Conservation (phyloP, 2,113 vertebrate genomes). For the Leptobrachium ailaonicum region DNA sequence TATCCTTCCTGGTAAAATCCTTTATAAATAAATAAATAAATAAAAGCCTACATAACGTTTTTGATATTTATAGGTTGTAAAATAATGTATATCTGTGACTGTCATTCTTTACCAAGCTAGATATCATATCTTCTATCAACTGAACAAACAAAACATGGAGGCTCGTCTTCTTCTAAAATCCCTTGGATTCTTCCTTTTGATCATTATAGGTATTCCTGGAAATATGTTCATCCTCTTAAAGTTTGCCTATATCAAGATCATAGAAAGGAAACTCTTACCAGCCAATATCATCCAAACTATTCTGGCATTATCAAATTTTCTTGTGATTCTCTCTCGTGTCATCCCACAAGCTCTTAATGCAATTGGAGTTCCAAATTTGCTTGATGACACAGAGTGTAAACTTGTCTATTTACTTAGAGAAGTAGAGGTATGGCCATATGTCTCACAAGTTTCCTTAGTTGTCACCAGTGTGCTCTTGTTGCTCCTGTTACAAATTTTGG, state of each 20-base stretch:
- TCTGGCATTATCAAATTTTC: constrained; percentile 15
- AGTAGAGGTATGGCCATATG: constrained; percentile 40
- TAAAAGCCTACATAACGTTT: no score
- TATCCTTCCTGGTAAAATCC: no score
- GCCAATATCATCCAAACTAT: constrained; percentile 17
- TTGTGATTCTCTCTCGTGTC: constrained; percentile 33
- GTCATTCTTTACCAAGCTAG: no score
- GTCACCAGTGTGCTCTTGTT: constrained; percentile 36
- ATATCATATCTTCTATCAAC: no score
- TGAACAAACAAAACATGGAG: constrained; percentile 1
- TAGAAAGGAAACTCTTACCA: constrained; percentile 21
- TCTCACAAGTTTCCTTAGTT: constrained; percentile 31
- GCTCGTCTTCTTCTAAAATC: constrained; percentile 6
- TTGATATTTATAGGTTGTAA: no score
- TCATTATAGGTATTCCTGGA: constrained; percentile 30
- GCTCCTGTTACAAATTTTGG: constrained; percentile 1
- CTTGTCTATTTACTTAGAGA: constrained; percentile 34
- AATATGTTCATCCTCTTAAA: constrained; percentile 26
- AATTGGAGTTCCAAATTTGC: constrained; percentile 19
- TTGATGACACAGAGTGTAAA: constrained; percentile 36
- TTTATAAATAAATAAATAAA: no score
- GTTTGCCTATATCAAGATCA: constrained; percentile 20
- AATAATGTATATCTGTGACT: no score
- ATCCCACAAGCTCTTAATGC: constrained; percentile 36
- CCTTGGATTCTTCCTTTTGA: constrained; percentile 20